Evolutionary conservation across 2,888 invertebrate species (phyloP).

Genomic region (Encarsia formosa): DNA sequence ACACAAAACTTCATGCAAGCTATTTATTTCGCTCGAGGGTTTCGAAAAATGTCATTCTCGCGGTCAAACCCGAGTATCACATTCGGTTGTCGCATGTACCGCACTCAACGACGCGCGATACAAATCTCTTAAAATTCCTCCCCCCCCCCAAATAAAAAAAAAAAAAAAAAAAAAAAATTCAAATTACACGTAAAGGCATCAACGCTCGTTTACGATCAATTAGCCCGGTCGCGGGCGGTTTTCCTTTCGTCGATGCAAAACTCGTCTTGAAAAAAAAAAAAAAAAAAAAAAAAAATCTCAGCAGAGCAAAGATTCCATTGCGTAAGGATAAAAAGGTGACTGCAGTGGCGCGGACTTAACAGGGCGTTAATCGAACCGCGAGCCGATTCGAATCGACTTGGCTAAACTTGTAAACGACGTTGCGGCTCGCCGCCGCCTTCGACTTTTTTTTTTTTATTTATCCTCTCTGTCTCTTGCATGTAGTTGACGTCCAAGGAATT

Average conservation of each 20-base stretch:
- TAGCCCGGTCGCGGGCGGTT: slow-evolving; percentile 1
- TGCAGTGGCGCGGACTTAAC: neutral
- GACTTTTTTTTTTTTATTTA: neutral
- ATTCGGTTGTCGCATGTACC: too few relatives aligned
- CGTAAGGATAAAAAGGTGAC: slow-evolving; percentile 4
- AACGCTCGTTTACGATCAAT: slow-evolving; percentile 14
- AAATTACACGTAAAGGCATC: slow-evolving; percentile 9
- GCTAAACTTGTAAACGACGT: slow-evolving; percentile 24
- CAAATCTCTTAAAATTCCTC: too few relatives aligned
- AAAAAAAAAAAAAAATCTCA: neutral
- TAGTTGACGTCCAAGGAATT: too few relatives aligned
- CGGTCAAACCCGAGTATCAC: too few relatives aligned
- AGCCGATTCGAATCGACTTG: slow-evolving; percentile 34
- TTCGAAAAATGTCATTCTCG: too few relatives aligned
- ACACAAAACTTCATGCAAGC: too few relatives aligned
- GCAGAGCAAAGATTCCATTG: slow-evolving; percentile 7
- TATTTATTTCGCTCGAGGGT: too few relatives aligned
- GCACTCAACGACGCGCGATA: too few relatives aligned
- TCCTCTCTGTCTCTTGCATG: neutral
- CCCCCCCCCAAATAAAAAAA: too few relatives aligned
- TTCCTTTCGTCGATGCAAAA: slow-evolving; percentile 12
- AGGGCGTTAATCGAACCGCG: slow-evolving; percentile 31
- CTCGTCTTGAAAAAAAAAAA: neutral
- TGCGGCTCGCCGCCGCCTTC: slow-evolving; percentile 17
- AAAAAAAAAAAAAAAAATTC: slow-evolving; percentile 2